These are phyloP conservation scores for Hofmannophila pseudospretella DNA, from an alignment of 2,888 invertebrate genomes.

Conservation along the genomic window DNA sequence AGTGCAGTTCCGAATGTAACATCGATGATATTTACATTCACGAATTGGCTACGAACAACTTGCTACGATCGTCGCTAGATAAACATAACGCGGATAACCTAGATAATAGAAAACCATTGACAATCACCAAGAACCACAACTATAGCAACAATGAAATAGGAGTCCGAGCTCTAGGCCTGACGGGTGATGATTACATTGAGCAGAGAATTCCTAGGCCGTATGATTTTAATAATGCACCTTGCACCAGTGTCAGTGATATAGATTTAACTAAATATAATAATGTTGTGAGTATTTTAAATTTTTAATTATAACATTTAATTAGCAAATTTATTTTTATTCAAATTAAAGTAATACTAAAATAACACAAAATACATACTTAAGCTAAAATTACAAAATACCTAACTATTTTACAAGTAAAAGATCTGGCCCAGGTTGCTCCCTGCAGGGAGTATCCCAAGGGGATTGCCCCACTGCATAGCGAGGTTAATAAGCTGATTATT, in stretches of 20 bases:
- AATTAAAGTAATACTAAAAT: no score
- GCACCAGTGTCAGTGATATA: slow-evolving; percentile 47
- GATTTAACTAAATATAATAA: slow-evolving; percentile 52
- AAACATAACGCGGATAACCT: slow-evolving; percentile 21
- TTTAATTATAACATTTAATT: no score
- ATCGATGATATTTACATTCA: slow-evolving; percentile 48
- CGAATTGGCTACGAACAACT: slow-evolving; percentile 26
- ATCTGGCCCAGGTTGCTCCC: no score
- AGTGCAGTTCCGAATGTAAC: slow-evolving; percentile 38
- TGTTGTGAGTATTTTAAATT: slow-evolving; percentile 55
- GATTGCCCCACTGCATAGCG: no score
- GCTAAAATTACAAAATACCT: no score
- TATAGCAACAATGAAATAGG: slow-evolving; percentile 34
- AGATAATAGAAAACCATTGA: slow-evolving; percentile 16
- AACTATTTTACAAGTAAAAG: no score
- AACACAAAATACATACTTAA: no score
- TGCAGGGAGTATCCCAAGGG: no score
- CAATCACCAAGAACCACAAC: slow-evolving; percentile 16
- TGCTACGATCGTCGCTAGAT: slow-evolving; percentile 16
- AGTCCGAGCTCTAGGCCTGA: slow-evolving; percentile 42
- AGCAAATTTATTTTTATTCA: no score
- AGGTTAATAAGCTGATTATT: no score
- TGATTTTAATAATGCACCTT: slow-evolving; percentile 34
- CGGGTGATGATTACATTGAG: slow-evolving; percentile 64
- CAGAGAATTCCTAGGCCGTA: slow-evolving; percentile 30